Base-by-base conservation (phyloP, 1,140 invertebrate species). In the Dendrolimus kikuchii region DNA sequence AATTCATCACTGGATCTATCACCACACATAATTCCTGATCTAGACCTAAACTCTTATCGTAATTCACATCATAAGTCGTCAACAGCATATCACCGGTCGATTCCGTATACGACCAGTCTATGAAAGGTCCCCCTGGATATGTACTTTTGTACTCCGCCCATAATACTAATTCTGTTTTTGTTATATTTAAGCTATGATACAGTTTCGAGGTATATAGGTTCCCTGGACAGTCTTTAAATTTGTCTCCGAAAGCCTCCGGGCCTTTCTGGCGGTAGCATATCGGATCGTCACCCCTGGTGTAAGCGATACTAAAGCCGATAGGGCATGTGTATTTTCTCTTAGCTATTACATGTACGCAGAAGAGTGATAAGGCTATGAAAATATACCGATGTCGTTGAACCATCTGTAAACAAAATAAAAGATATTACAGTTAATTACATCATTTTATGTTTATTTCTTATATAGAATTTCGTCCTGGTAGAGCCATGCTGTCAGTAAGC, bases 111-210 rank as follows among this genome's bases (percentile, higher is more conserved):
- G 74, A 75, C 67, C 70, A 76, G 36, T 84, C 80, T 6, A 86
- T 61, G 44, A 86, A 86, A 1, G 78, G 73, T 7, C 86, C 86
- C 6, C 83, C 77, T 40, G 78, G 72, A 46, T 88, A 86, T 5
- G 72, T 45, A 8, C 77, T 69, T 49, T 73, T 76, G 52, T 78
- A 87, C 37, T 87, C 82, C 0, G 78, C 72, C 86, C 86, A 88
- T 50, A 87, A 59, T 23, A 61, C 53, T 40, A 68, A 58, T 10
- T 76, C 64, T 23, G 65, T 54, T 46, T 61, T 63, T 0, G 68
- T 60, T 6, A 78, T 58, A 49, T 78, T 72, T 5, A 74, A 55
- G 36, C 68, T 71, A 23, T 72, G 23, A 41, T 74, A 73, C 48
- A 79, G 56, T 57, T 77, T 64, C 0, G 72, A 60, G 0, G 74